A percentile compares a stretch with the other conserved stretches of the same genome.
Conservation (phyloP, 2,888 invertebrate species). For the Erannis defoliaria region DNA sequence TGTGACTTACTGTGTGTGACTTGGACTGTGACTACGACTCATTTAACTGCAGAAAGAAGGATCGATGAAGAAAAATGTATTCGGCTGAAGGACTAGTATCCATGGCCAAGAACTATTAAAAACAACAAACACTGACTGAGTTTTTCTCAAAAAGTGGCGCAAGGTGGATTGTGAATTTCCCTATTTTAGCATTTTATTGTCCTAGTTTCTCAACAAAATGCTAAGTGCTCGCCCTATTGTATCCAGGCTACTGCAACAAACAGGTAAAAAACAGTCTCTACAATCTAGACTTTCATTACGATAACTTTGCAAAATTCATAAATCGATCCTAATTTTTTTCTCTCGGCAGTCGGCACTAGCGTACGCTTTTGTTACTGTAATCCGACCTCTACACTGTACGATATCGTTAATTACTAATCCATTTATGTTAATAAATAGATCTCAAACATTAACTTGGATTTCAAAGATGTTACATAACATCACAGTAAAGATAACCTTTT, state of each 20-base stretch:
- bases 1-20: too few relatives aligned
- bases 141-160: background rate
- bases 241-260: conserved; percentile 72
- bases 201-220: conserved; percentile 56
- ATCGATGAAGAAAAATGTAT: too few relatives aligned
- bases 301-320: too few relatives aligned
- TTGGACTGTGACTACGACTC: too few relatives aligned
- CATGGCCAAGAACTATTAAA: too few relatives aligned
- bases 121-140: too few relatives aligned
- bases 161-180: background rate
- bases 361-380: conserved; percentile 10
- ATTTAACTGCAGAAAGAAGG: too few relatives aligned
- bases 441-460: background rate
- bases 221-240: conserved; percentile 67
- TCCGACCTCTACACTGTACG: background rate
- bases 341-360: too few relatives aligned
- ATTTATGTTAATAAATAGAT: background rate
- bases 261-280: conserved; percentile 57
- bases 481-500: conserved; percentile 61
- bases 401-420: background rate
- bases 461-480: conserved; percentile 65
- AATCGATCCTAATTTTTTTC: conserved; percentile 42
- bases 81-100: too few relatives aligned
- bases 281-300: too few relatives aligned
- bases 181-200: background rate